These are phyloP conservation scores for Epinephelus malabaricus DNA, from an alignment of 2,797 vertebrate species.

Conservation along the genomic window DNA sequence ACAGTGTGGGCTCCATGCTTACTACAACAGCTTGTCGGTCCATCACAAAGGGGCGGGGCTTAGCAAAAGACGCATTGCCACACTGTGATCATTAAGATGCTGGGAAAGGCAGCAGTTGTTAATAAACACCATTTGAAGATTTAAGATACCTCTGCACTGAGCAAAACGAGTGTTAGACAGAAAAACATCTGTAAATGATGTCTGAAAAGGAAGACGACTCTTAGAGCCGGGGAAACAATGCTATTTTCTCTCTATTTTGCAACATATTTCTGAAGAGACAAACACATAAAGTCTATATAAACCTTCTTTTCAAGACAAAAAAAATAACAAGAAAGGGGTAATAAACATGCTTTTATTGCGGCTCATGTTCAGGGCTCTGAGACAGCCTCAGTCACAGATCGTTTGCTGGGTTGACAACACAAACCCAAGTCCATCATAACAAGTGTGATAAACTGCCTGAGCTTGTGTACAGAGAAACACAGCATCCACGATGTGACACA, in stretches of 20 bases:
- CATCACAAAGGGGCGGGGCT: too few species aligned
- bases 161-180: neutral
- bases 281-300: neutral
- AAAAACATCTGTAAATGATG: neutral
- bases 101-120: neutral
- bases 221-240: neutral
- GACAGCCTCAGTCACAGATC: slow-evolving; percentile 61
- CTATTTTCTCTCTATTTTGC: neutral
- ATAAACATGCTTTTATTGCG: slow-evolving; percentile 26
- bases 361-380: slow-evolving; percentile 24
- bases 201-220: neutral
- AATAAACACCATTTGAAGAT: neutral
- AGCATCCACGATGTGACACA: slow-evolving; percentile 26
- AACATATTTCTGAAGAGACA: neutral
- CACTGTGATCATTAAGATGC: neutral
- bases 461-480: slow-evolving; percentile 52
- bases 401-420: slow-evolving; percentile 74
- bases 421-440: slow-evolving; percentile 67
- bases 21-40: too few species aligned
- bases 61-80: too few species aligned
- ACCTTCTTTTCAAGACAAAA: neutral
- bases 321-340: neutral
- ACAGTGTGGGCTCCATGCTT: too few species aligned
- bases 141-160: neutral
- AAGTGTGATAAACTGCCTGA: slow-evolving; percentile 58